Conservation (phyloP, 2,113 vertebrate genomes). For the Mohoua ochrocephala region DNA sequence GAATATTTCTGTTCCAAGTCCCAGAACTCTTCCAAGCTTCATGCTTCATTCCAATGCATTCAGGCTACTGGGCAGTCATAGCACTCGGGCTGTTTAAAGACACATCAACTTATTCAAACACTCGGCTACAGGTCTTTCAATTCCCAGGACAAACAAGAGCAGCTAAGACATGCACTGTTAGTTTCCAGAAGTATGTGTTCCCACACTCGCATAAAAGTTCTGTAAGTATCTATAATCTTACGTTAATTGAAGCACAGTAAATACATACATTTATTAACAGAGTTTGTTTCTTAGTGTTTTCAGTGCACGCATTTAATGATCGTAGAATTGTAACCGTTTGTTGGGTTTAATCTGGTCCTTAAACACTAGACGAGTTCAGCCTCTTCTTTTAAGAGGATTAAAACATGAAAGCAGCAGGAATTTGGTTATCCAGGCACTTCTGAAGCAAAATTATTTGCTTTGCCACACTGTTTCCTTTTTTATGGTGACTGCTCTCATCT, state of each 20-base stretch:
- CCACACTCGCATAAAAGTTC: background rate
- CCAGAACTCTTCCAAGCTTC: background rate
- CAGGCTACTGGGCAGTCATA: background rate
- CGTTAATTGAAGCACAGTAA: background rate
- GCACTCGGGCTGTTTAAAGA: background rate
- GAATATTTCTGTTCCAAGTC: background rate
- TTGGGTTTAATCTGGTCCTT: background rate
- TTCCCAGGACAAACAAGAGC: background rate
- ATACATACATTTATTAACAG: background rate
- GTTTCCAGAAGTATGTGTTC: background rate
- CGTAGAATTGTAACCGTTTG: background rate
- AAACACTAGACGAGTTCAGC: background rate
- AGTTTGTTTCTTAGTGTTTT: background rate
- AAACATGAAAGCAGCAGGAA: background rate
- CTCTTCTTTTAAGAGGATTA: conserved; percentile 9
- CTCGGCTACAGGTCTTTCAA: background rate
- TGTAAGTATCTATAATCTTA: background rate
- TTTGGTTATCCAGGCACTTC: background rate
- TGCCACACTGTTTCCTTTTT: background rate
- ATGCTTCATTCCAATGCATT: background rate
- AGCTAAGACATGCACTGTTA: background rate
- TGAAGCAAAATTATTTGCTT: background rate
- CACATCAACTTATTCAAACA: background rate
- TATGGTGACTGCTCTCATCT: background rate
- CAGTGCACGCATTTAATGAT: background rate